Evolutionary conservation across 2,888 invertebrate genomes (phyloP), one percentile per base, ranked within the genome.

Genomic region (Ceraclea dissimilis): DNA sequence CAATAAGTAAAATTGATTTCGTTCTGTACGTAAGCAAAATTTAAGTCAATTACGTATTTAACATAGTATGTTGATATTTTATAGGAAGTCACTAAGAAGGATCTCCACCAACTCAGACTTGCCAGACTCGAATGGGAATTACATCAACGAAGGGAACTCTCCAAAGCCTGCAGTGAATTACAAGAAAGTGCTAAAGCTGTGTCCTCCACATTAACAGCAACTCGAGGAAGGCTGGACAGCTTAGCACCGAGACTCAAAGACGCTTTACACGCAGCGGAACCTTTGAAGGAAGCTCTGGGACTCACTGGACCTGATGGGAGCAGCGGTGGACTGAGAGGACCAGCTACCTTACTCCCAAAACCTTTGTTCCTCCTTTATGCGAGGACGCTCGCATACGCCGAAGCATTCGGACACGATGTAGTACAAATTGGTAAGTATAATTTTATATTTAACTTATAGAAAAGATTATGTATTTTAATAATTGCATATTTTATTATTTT

Each of bases 121-220:
- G 90, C 93, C 20, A 82, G 93, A 60, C 74, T 97, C 31, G 93
- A 95, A 68, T 94, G 93, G 88, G 97, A 97, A 70, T 73, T 95
- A 51, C 84, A 86, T 17, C 91, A 95, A 69, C 80, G 97, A 1
- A 90, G 93, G 67, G 85, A 89, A 65, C 74, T 94, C 47, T 83
- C 93, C 1, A 80, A 83, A 34, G 80, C 88, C 22, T 88, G 90
- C 65, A 85, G 84, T 66, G 83, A 87, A 60, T 73, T 93, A 6
- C 82, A 89, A 43, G 80, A 84, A 20, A 84, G 83, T 26, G 93
- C 93, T 68, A 89, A 90, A 65, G 78, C 81, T 48, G 84, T 93
- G 1, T 83, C 84, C 1, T 79, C 84, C 43, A 87, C 86, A 52
- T 90, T 91, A 61, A 83, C 87, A 46, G 82, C 80, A 13, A 87